phyloP scores from a whole-genome alignment of 2,797 vertebrate species.

The Cyprinodon diabolis region DNA sequence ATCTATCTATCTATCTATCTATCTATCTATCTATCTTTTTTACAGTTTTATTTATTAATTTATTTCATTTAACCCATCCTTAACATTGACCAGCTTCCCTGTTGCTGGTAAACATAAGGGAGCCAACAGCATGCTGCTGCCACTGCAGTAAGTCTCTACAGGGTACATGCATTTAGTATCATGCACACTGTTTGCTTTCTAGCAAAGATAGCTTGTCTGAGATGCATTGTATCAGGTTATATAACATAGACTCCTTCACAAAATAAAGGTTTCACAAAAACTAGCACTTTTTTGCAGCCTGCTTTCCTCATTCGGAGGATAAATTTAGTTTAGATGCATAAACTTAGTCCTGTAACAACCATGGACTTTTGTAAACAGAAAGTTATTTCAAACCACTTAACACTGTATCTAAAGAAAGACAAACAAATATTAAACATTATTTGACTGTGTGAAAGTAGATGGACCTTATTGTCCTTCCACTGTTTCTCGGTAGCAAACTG shows the following conservation, averaged over 20 bases:
- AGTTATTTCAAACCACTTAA: slow-evolving; percentile 34
- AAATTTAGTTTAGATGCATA: neutral
- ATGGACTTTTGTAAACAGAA: slow-evolving; percentile 46
- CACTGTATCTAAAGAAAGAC: slow-evolving; percentile 13
- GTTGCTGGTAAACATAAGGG: neutral
- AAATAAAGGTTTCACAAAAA: neutral
- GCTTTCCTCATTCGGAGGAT: too few relatives aligned
- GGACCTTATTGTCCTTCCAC: slow-evolving; percentile 10
- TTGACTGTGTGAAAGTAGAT: slow-evolving; percentile 20
- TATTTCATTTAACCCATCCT: too few relatives aligned
- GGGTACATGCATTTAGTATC: neutral
- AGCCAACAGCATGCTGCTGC: neutral
- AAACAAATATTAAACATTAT: slow-evolving; percentile 21
- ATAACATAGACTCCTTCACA: neutral
- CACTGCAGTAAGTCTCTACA: neutral
- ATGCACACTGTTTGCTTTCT: neutral
- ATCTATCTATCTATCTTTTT: neutral
- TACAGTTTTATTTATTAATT: neutral
- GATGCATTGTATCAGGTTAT: neutral
- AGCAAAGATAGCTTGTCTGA: neutral
- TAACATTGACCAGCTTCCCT: neutral
- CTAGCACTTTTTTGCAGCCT: too few relatives aligned
- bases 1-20: neutral
- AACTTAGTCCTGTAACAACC: neutral
- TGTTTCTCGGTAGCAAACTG: slow-evolving; percentile 27